Percentiles rank a stretch among this genome's conserved stretches.
Conservation (phyloP, 2,113 vertebrate species). For the Nothoprocta pentlandii region DNA sequence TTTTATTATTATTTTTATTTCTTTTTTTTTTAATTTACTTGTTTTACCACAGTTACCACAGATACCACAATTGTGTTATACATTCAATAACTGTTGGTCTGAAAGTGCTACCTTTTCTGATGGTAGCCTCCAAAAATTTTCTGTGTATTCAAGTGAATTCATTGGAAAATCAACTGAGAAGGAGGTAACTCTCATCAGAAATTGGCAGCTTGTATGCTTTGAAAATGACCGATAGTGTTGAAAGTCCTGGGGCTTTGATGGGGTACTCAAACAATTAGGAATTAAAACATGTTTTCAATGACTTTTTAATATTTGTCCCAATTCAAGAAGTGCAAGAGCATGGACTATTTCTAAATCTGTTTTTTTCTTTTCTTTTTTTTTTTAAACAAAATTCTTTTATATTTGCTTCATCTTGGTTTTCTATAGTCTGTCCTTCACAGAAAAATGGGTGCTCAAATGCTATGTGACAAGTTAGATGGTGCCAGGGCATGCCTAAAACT, state of each 20-base stretch:
- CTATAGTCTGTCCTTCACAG: not conserved
- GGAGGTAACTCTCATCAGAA: not conserved
- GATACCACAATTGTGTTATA: not conserved
- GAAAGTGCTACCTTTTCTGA: not conserved
- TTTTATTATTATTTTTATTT: not conserved
- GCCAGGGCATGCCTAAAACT: not conserved
- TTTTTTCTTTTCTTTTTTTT: too few species aligned
- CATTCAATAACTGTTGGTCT: not conserved
- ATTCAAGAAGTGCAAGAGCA: not conserved
- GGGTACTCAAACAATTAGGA: not conserved
- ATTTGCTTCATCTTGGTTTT: not conserved
- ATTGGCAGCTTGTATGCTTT: not conserved
- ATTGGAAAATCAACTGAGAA: not conserved
- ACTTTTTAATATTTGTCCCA: not conserved
- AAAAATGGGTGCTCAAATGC: not conserved
- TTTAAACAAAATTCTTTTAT: not conserved
- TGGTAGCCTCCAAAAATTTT: not conserved
- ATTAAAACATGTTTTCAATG: not conserved
- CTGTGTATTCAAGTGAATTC: not conserved
- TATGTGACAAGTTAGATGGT: not conserved
- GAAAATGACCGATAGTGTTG: not conserved
- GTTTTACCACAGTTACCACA: not conserved
- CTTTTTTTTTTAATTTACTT: not conserved
- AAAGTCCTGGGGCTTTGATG: not conserved
- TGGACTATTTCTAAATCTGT: not conserved